Conservation (phyloP, 2,113 vertebrate species). For the Apodemus sylvaticus region DNA sequence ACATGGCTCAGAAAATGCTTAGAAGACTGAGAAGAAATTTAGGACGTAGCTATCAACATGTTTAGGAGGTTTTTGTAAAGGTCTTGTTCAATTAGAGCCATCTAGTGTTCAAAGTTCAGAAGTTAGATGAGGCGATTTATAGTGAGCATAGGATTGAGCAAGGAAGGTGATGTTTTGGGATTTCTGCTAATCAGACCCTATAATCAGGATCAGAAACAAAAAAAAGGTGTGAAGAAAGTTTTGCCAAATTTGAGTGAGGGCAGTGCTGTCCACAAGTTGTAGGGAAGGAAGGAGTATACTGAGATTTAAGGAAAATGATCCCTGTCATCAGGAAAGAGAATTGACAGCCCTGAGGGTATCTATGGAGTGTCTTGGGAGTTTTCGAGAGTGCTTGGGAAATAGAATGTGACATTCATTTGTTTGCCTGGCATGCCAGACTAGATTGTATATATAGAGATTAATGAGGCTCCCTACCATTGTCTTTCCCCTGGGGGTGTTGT, state of each 20-base stretch:
- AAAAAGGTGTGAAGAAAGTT: background rate
- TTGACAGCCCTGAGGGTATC: conserved; percentile 19
- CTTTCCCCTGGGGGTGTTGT: background rate
- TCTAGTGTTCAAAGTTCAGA: conserved; percentile 68
- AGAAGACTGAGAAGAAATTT: conserved; percentile 9
- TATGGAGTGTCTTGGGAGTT: conserved; percentile 47
- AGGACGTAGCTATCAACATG: background rate
- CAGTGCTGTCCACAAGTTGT: background rate
- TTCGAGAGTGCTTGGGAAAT: conserved; percentile 28
- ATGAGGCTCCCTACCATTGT: background rate
- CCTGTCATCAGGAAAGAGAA: conserved; percentile 43
- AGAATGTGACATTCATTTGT: conserved; percentile 37
- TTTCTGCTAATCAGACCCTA: conserved; percentile 2
- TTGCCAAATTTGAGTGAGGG: conserved; percentile 56
- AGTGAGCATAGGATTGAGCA: conserved; percentile 3
- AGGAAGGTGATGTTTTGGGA: conserved; percentile 23
- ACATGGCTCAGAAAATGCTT: background rate
- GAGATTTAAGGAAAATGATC: background rate
- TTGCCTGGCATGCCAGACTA: conserved; percentile 43
- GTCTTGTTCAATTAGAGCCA: conserved; percentile 55
- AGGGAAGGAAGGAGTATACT: background rate
- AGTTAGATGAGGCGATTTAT: conserved; percentile 26
- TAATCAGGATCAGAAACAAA: conserved; percentile 22
- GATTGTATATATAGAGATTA: conserved; percentile 50
- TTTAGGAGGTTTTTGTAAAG: conserved; percentile 9